Evolutionary conservation across 2,113 vertebrate species (phyloP), one percentile per base, ranked within the genome.

Genomic region (Xenus cinereus): DNA sequence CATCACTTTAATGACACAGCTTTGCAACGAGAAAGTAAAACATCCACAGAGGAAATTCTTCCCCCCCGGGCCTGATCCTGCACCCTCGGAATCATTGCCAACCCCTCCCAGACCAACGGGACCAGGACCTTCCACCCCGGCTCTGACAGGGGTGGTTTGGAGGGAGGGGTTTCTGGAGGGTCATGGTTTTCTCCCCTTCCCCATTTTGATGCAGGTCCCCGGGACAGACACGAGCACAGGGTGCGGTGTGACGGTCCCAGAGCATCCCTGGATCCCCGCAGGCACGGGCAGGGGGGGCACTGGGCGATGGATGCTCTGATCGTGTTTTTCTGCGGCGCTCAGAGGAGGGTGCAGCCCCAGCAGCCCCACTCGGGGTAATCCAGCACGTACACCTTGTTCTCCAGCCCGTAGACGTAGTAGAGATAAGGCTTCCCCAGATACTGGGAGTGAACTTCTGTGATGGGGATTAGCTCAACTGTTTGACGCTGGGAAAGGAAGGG

Each of bases 381-480:
- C 14, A 90, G 77, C 1, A 71, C 94, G 1, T 98, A 89, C 57
- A 99, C 98, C 73, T 97, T 91, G 97, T 98, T 99, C 93, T 99
- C 98, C 0, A 95, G 96, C 30, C 99, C 98, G 0, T 98, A 99
- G 71, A 99, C 54, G 22, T 98, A 99, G 97, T 97, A 99, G 93
- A 97, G 93, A 9, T 89, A 95, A 21, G 97, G 94, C 87, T 98
- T 98, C 6, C 98, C 98, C 5, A 18, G 97, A 89, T 98, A 98
- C 35, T 84, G 85, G 91, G 98, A 99, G 33, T 79, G 95, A 3
- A 98, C 99, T 67, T 98, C 98, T 0, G 99, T 99, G 87, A 99
- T 96, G 7, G 99, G 99, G 56, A 99, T 98, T 90, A 99, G 90
- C 97, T 99, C 98, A 6, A 99, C 95, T 48, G 97, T 98, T 95